Evolutionary conservation across 1,140 invertebrate genomes (phyloP).

Genomic region (Scylla paramamosain): DNA sequence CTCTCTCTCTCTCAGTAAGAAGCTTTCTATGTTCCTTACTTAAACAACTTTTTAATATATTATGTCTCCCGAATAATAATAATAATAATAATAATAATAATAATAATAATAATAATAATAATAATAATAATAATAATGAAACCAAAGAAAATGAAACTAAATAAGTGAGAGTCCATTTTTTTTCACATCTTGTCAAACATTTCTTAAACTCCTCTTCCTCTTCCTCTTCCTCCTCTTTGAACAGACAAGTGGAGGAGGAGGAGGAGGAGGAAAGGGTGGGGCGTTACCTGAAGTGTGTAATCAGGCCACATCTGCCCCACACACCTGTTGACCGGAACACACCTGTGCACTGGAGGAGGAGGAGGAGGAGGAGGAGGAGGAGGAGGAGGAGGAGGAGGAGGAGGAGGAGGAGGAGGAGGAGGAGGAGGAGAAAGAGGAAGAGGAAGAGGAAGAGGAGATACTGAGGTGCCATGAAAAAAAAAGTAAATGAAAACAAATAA

Average conservation of each 20-base stretch:
- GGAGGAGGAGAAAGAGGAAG: not conserved
- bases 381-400: conserved; percentile 6
- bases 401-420: not conserved
- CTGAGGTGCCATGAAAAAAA: not conserved
- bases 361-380: not conserved
- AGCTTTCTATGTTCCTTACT: too few species aligned
- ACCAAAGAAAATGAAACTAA: not conserved
- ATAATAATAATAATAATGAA: not conserved
- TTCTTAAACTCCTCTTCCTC: not conserved
- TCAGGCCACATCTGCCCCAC: conserved; percentile 8
- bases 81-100: too few species aligned
- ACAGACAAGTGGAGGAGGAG: not conserved
- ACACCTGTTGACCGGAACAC: not conserved
- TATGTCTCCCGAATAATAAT: too few species aligned
- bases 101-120: too few species aligned
- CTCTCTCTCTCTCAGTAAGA: too few species aligned
- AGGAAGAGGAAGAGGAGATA: not conserved
- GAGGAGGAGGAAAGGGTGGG: too few species aligned
- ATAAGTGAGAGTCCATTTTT: not conserved
- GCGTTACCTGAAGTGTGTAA: not conserved
- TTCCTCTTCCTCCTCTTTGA: not conserved
- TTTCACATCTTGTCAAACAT: not conserved
- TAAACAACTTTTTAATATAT: too few species aligned
- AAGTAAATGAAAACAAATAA: not conserved
- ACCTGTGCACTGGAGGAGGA: not conserved